phyloP scores from a whole-genome alignment of 2,888 invertebrate genomes.

The Apeira syringaria region DNA sequence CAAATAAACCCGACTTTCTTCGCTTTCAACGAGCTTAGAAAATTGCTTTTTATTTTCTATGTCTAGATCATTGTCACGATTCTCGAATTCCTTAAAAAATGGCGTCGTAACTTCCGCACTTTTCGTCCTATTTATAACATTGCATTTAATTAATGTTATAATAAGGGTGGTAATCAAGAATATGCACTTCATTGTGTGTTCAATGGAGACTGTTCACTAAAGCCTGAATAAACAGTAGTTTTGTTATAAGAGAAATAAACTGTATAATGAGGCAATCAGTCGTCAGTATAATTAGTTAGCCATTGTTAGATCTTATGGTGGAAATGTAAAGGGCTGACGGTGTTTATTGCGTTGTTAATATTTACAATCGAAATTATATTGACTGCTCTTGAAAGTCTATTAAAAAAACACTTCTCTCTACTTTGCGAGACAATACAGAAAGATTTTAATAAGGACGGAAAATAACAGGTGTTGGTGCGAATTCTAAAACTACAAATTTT shows the following conservation, averaged over 20 bases:
- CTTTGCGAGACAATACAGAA: too few species aligned
- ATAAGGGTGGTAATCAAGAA: conserved; percentile 25
- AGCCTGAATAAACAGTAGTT: conserved; percentile 33
- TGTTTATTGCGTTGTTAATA: background rate
- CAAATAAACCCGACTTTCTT: conserved; percentile 54
- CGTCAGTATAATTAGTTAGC: conserved; percentile 4
- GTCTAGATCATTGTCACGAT: conserved; percentile 17
- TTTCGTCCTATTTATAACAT: conserved; percentile 38
- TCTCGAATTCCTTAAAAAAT: conserved; percentile 1
- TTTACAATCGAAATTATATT: conserved; percentile 1
- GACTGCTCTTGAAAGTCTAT: too few species aligned
- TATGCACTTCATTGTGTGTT: conserved; percentile 43
- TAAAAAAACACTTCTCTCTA: too few species aligned
- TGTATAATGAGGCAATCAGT: conserved; percentile 45
- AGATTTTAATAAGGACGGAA: too few species aligned
- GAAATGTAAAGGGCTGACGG: background rate
- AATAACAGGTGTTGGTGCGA: too few species aligned
- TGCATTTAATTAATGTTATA: conserved; percentile 30
- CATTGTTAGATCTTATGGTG: background rate
- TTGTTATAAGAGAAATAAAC: conserved; percentile 49
- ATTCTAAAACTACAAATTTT: too few species aligned
- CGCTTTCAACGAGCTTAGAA: conserved; percentile 31
- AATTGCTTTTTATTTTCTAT: conserved; percentile 31
- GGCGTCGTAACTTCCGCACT: conserved; percentile 19
- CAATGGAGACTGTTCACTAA: conserved; percentile 40